A percentile compares a stretch with the other conserved stretches of the same genome.
Conservation (phyloP, 2,888 invertebrate genomes). For the Corbicula japonica region DNA sequence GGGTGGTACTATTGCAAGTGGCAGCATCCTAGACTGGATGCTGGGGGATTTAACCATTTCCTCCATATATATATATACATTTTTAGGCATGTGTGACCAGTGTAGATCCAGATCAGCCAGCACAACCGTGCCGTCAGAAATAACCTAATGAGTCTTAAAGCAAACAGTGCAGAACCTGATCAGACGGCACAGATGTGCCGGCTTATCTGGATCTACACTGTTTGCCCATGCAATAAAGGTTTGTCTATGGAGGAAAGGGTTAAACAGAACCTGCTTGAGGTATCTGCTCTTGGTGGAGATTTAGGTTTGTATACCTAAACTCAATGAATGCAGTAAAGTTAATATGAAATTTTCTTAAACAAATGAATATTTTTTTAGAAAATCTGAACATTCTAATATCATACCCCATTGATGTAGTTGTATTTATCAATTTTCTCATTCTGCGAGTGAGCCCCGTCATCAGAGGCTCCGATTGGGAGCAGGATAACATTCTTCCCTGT, state of each 20-base stretch:
- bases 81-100: too few relatives aligned
- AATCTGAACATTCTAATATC: not conserved
- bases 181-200: too few relatives aligned
- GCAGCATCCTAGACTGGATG: too few relatives aligned
- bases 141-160: too few relatives aligned
- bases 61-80: too few relatives aligned
- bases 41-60: too few relatives aligned
- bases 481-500: conserved; percentile 97
- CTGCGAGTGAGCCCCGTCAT: conserved; percentile 99
- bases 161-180: too few relatives aligned
- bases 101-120: too few relatives aligned
- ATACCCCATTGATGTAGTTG: conserved; percentile 96
- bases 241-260: not conserved
- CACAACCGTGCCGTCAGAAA: too few relatives aligned
- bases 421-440: conserved; percentile 98
- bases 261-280: not conserved
- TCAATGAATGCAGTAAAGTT: not conserved
- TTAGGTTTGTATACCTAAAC: too few relatives aligned
- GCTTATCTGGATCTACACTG: too few relatives aligned
- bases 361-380: not conserved
- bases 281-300: not conserved
- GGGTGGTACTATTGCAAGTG: too few relatives aligned
- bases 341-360: not conserved
- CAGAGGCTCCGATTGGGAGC: conserved; percentile 97
- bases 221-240: not conserved